Evolutionary conservation across 1,140 invertebrate species (phyloP), one percentile per base, ranked within the genome.

Genomic region (Melipona quadrifasciata): DNA sequence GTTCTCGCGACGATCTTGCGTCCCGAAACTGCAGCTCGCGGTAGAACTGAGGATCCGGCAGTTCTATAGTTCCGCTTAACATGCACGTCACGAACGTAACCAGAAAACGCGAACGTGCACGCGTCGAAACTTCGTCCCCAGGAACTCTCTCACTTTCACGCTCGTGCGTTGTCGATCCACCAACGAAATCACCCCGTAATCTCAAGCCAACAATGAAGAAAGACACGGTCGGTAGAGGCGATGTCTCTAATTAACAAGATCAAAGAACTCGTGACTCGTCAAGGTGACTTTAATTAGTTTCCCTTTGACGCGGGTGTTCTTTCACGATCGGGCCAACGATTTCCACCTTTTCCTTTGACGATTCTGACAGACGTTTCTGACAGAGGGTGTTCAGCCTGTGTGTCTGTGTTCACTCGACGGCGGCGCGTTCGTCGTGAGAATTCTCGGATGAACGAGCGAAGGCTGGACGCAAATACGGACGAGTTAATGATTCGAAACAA

Each of bases 401-500:
- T 24, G 11, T 21, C 57, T 17, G n/a, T 17, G n/a, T 31, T 17
- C 27, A 10, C 31, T 17, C 21, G 21, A 61, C 57, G 39, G 2
- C 17, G 39, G 8, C 16, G 65, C 16, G 34, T 21, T 17, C 31
- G 31, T 34, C 17, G 27, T n/a, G 64, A 65, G 64, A 65, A 65
- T 65, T 65, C 27, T 17, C 16, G 65, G 19, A 70, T 24, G 19
- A 47, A 47, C 19, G 31, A 61, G 39, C 0, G 47, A n/a, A 47
- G 39, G 70, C 24, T 39, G 39, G n/a, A 27, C 71, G 71, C 71
- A 51, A 72, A 72, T 51, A 70, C 68, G 68, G 39, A 5, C 47
- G 24, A 51, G 71, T 73, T 73, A 73, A 73, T 73, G 72, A 73
- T 31, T 55, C n/a, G 72, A 73, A 55, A 55, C 16, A 27, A 31